Conservation (phyloP, 2,797 vertebrate species). For the Ciconia nigra region DNA sequence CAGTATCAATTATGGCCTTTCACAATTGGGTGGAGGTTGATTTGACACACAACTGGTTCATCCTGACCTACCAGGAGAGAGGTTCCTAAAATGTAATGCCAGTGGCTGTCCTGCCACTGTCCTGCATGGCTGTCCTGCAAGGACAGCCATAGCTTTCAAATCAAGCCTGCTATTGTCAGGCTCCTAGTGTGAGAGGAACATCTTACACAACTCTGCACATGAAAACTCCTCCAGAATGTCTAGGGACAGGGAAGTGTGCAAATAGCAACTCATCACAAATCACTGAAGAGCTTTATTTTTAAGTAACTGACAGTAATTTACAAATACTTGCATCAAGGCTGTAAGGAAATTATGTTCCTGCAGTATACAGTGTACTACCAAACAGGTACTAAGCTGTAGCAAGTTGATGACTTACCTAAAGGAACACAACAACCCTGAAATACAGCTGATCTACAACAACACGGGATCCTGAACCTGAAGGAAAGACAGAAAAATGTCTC, state of each 20-base stretch:
- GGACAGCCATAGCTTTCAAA: background rate
- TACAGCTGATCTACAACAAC: background rate
- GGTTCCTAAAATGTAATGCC: background rate
- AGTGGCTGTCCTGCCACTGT: background rate
- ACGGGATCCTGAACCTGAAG: background rate
- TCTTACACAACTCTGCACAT: background rate
- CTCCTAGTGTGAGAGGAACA: background rate
- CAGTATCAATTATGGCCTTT: background rate
- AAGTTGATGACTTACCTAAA: background rate
- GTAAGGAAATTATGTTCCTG: background rate
- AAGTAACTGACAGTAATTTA: background rate
- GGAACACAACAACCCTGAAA: background rate
- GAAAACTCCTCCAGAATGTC: background rate
- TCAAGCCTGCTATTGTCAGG: background rate
- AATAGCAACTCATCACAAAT: background rate
- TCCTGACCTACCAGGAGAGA: background rate
- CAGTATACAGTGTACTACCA: no score
- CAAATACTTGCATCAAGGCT: background rate
- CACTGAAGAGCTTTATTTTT: background rate
- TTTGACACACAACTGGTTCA: background rate
- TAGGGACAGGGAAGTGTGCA: background rate
- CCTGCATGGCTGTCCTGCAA: background rate
- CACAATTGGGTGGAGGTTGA: background rate
- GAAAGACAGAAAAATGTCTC: background rate
- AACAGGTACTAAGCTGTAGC: background rate